A percentile compares a stretch with the other conserved stretches of the same genome.
Conservation (phyloP, 2,888 invertebrate genomes). For the Nebria brevicollis region DNA sequence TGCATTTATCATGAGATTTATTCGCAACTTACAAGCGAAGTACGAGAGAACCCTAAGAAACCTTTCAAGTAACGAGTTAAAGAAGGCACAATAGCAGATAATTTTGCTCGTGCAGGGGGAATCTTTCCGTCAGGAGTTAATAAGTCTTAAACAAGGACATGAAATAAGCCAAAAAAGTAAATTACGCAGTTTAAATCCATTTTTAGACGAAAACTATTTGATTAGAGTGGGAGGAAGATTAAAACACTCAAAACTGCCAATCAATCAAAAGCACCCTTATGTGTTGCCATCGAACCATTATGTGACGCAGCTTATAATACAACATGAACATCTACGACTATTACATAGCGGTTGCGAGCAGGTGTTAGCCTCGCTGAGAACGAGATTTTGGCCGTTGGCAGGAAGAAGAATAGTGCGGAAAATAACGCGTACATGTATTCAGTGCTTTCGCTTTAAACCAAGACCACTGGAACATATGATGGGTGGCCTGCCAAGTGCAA, state of each 20-base stretch:
- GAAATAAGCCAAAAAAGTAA: constrained; percentile 24
- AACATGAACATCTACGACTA: constrained; percentile 6
- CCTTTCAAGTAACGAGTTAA: no score
- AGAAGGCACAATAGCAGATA: no score
- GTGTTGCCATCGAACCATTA: constrained; percentile 31
- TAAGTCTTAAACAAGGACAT: neutral
- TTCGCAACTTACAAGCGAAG: no score
- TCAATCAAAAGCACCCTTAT: constrained; percentile 27
- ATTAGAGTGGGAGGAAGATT: constrained; percentile 35
- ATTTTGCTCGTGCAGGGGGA: no score
- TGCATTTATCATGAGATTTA: no score
- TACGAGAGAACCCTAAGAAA: no score
- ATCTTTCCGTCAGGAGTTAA: constrained; percentile 6
- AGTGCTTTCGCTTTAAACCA: no score
- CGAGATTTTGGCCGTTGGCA: constrained; percentile 54
- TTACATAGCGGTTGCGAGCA: constrained; percentile 41
- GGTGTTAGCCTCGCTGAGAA: constrained; percentile 47
- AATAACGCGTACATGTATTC: no score
- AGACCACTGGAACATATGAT: no score
- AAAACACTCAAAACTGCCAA: neutral
- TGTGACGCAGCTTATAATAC: constrained; percentile 31
- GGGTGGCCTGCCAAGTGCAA: no score
- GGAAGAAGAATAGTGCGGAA: no score
- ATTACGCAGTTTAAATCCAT: constrained; percentile 13
- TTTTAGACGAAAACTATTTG: constrained; percentile 24